Conservation (phyloP, 2,113 vertebrate species). For the Gymnarchus niloticus region DNA sequence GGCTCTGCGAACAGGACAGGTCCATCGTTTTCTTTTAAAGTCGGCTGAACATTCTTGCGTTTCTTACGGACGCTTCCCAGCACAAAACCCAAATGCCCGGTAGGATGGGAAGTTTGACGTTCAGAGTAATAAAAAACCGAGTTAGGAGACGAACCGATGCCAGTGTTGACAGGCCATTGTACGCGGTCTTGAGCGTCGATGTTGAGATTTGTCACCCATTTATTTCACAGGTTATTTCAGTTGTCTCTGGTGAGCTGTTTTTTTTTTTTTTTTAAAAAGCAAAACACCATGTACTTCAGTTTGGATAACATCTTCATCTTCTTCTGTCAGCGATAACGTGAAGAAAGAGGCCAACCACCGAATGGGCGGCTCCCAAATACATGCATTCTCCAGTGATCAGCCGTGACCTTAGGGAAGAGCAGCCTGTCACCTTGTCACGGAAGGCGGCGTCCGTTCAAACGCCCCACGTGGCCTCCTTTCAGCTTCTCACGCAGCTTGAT, state of each 20-base stretch:
- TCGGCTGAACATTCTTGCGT: background rate
- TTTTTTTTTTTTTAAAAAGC: too few relatives aligned
- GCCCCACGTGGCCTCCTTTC: background rate
- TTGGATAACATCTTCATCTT: too few relatives aligned
- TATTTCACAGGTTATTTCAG: background rate
- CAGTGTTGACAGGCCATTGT: background rate
- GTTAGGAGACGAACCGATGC: background rate
- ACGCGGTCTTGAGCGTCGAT: background rate
- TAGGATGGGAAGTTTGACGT: background rate
- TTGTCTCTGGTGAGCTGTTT: background rate
- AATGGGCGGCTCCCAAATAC: background rate
- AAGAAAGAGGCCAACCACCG: background rate
- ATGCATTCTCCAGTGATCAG: background rate
- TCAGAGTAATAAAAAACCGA: slow-evolving; percentile 4
- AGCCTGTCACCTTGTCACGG: background rate
- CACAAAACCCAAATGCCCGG: background rate
- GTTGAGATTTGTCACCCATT: background rate
- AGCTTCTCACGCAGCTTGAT: background rate
- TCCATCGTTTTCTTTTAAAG: background rate
- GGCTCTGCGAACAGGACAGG: background rate
- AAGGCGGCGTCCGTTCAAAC: background rate
- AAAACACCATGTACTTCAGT: too few relatives aligned
- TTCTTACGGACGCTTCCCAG: background rate
- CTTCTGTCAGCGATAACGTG: background rate
- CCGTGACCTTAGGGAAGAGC: background rate